Conservation (phyloP, 2,113 vertebrate species). For the Spea bombifrons region DNA sequence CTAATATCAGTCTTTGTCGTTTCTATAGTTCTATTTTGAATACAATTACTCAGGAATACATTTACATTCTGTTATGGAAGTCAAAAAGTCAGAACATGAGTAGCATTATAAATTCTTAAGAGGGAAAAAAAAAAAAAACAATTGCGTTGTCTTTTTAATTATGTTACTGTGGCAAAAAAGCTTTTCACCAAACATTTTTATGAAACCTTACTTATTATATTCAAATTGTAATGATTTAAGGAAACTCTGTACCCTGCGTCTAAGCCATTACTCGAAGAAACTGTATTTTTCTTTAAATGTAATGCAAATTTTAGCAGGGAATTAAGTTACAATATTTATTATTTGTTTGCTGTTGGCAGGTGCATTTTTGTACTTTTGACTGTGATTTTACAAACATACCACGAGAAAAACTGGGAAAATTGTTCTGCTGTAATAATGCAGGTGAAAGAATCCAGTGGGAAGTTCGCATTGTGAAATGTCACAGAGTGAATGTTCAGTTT, state of each 20-base stretch:
- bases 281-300: constrained; percentile 31
- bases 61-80: not conserved
- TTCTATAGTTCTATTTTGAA: not conserved
- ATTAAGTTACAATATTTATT: constrained; percentile 37
- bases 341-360: constrained; percentile 34
- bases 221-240: constrained; percentile 30
- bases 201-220: constrained; percentile 17
- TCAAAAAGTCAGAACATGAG: not conserved
- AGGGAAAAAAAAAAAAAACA: constrained; percentile 15
- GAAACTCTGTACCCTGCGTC: constrained; percentile 18
- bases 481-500: constrained; percentile 40
- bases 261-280: constrained; percentile 27
- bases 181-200: constrained; percentile 6
- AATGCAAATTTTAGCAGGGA: constrained; percentile 44
- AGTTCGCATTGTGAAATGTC: constrained; percentile 42
- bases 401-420: constrained; percentile 29
- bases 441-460: constrained; percentile 37
- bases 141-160: constrained; percentile 1
- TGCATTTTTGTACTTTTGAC: constrained; percentile 32
- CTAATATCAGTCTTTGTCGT: no score
- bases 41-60: not conserved
- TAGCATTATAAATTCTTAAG: not conserved
- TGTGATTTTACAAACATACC: constrained; percentile 42
- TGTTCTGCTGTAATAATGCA: constrained; percentile 38
- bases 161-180: constrained; percentile 13